phyloP scores from a whole-genome alignment of 2,797 vertebrate species.

The Vipera ursinii region DNA sequence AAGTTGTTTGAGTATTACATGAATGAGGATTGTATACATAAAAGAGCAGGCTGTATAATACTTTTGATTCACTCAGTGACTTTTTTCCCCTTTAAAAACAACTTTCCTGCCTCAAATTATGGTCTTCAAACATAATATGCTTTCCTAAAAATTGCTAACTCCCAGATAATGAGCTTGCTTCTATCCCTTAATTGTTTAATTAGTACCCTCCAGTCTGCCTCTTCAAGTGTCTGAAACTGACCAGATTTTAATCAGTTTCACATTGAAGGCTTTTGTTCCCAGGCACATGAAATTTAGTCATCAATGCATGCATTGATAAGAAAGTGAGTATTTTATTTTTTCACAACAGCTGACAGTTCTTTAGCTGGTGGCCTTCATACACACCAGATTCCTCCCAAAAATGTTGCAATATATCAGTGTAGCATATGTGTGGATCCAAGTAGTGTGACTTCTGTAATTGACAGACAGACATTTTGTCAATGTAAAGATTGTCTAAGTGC shows the following conservation, averaged over 20 bases:
- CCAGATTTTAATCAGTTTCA: not conserved
- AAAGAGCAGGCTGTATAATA: slow-evolving; percentile 35
- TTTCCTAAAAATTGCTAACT: not conserved
- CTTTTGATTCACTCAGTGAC: slow-evolving; percentile 35
- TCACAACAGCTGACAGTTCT: too few species aligned
- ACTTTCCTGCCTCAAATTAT: slow-evolving; percentile 22
- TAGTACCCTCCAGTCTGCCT: too few species aligned
- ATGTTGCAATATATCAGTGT: too few species aligned
- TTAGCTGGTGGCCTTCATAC: too few species aligned
- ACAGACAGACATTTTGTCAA: too few species aligned
- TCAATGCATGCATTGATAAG: not conserved
- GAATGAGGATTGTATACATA: slow-evolving; percentile 35
- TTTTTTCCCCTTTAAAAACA: slow-evolving; percentile 42
- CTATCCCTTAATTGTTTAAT: not conserved
- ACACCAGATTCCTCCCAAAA: too few species aligned
- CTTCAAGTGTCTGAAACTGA: not conserved
- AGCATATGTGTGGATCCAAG: too few species aligned
- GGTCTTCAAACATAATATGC: slow-evolving; percentile 28
- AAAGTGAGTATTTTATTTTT: too few species aligned
- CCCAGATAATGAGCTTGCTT: not conserved
- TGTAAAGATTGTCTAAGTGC: too few species aligned
- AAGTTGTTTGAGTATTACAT: slow-evolving; percentile 47
- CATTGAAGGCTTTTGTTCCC: not conserved
- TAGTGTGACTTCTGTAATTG: too few species aligned
- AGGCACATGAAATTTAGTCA: not conserved